phyloP scores from a whole-genome alignment of 2,888 invertebrate genomes.

The Nomada goodeniana region DNA sequence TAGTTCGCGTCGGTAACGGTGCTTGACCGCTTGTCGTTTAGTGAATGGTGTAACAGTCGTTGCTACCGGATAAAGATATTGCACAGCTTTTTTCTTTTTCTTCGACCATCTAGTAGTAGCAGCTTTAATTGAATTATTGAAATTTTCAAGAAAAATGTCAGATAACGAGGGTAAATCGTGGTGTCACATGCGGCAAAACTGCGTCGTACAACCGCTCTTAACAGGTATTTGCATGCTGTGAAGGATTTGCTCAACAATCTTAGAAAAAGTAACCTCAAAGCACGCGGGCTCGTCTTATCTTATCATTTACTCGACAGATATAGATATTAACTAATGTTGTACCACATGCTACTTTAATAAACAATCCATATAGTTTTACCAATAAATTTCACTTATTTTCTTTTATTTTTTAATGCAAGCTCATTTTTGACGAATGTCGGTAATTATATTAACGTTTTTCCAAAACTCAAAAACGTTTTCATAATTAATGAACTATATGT shows the following conservation, averaged over 20 bases:
- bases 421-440: not conserved
- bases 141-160: slow-evolving; percentile 73
- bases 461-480: too few species aligned
- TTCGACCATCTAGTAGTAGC: not conserved
- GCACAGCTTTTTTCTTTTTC: not conserved
- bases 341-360: slow-evolving; percentile 41
- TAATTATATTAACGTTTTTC: not conserved
- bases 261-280: slow-evolving; percentile 37
- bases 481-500: too few species aligned
- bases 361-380: not conserved
- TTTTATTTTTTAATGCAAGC: not conserved
- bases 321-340: slow-evolving; percentile 32
- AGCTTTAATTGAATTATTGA: not conserved
- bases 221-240: slow-evolving; percentile 88
- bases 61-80: slow-evolving; percentile 1
- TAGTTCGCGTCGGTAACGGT: slow-evolving; percentile 67
- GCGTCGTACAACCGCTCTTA: slow-evolving; percentile 94
- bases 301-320: not conserved
- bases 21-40: slow-evolving; percentile 41
- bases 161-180: slow-evolving; percentile 71
- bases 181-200: slow-evolving; percentile 88
- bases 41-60: slow-evolving; percentile 17
- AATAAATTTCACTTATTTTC: not conserved
- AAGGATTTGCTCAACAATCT: not conserved
- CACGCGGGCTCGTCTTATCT: slow-evolving; percentile 10